Percentiles rank a stretch among this genome's conserved stretches.
phyloP scores from a whole-genome alignment of 2,888 invertebrate species.

The Asteroscopus sphinx region DNA sequence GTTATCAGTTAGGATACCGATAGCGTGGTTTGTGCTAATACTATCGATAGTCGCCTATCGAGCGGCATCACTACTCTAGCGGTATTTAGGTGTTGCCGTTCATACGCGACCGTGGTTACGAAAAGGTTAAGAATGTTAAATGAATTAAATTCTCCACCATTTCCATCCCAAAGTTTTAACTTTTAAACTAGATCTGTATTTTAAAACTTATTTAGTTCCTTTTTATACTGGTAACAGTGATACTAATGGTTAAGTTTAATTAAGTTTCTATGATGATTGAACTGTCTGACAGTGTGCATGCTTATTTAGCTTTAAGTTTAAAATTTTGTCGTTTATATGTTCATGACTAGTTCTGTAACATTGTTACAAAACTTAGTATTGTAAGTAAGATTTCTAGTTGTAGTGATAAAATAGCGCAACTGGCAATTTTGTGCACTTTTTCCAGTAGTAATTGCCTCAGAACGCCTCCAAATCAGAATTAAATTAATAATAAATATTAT shows the following conservation, averaged over 20 bases:
- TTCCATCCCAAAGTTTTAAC: slow-evolving; percentile 43
- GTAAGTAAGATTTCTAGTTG: slow-evolving; percentile 30
- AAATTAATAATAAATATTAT: slow-evolving; percentile 6
- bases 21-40: too few relatives aligned
- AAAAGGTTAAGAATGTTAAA: background rate
- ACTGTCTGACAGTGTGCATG: slow-evolving; percentile 58
- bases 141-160: slow-evolving; percentile 18
- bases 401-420: slow-evolving; percentile 7
- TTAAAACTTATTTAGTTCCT: slow-evolving; percentile 79
- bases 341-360: slow-evolving; percentile 47
- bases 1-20: too few relatives aligned
- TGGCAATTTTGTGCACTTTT: slow-evolving; percentile 30
- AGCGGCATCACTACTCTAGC: background rate
- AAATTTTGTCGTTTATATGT: slow-evolving; percentile 43
- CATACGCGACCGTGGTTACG: background rate
- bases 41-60: too few relatives aligned
- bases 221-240: slow-evolving; percentile 84
- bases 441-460: slow-evolving; percentile 23
- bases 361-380: slow-evolving; percentile 37
- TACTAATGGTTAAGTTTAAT: slow-evolving; percentile 74
- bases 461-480: slow-evolving; percentile 25
- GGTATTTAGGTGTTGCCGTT: background rate
- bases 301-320: slow-evolving; percentile 60
- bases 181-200: slow-evolving; percentile 68
- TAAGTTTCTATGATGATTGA: slow-evolving; percentile 73